Conservation (phyloP, 1,140 invertebrate genomes). For the Phthorimaea operculella region DNA sequence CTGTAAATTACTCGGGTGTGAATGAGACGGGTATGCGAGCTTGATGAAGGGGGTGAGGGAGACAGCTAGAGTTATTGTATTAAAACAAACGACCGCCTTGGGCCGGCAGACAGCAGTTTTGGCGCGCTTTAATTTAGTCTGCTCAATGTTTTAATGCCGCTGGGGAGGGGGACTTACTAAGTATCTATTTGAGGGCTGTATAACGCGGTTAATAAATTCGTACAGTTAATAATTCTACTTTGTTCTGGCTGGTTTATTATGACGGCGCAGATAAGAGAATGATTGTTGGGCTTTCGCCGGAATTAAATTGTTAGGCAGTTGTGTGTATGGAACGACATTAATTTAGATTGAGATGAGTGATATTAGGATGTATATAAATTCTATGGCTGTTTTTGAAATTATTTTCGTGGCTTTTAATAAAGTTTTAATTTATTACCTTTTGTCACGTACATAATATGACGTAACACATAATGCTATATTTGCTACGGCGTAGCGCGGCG, state of each 20-base stretch:
- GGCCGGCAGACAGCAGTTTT: slow-evolving; percentile 60
- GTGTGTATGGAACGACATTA: too few species aligned
- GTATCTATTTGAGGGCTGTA: slow-evolving; percentile 65
- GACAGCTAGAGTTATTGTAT: slow-evolving; percentile 58
- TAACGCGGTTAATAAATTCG: slow-evolving; percentile 59
- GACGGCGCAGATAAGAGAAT: slow-evolving; percentile 2
- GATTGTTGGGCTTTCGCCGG: neutral
- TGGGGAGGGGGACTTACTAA: slow-evolving; percentile 45
- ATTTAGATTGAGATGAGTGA: too few species aligned
- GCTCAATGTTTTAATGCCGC: slow-evolving; percentile 60
- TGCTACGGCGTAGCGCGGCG: too few species aligned
- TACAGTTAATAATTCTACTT: slow-evolving; percentile 56
- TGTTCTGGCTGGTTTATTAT: slow-evolving; percentile 20
- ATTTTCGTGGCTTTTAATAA: too few species aligned
- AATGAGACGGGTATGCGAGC: slow-evolving; percentile 28
- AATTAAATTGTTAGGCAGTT: neutral
- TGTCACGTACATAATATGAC: too few species aligned
- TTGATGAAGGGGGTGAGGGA: slow-evolving; percentile 41
- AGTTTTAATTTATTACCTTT: too few species aligned
- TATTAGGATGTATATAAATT: too few species aligned
- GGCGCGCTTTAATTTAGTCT: slow-evolving; percentile 65
- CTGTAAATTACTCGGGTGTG: slow-evolving; percentile 38
- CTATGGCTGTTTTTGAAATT: too few species aligned
- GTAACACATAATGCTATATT: too few species aligned
- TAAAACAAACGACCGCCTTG: slow-evolving; percentile 66